Evolutionary conservation across 1,140 invertebrate genomes (phyloP), one percentile per base, ranked within the genome.

Genomic region (Coptotermes formosanus): DNA sequence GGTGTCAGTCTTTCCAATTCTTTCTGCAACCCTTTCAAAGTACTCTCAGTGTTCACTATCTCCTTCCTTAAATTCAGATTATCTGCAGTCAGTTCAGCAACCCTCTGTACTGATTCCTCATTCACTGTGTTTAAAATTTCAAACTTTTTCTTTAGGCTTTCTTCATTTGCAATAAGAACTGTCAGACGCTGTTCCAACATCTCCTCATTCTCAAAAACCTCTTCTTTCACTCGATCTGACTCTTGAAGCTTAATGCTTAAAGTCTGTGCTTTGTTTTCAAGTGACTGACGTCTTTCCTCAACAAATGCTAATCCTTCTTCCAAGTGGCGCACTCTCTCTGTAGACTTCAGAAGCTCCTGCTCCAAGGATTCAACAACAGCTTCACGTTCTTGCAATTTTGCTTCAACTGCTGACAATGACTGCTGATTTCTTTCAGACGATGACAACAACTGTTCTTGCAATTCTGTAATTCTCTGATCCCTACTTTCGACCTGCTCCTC

Each of bases 321-420:
- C 6, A 95, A 90, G 14, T 91, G 91, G n/a, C 89, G 90, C 84
- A 93, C 92, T 88, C 92, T 92, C 11, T 92, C 92, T 87, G 94
- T 94, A 52, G 93, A 93, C 86, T 94, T 94, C 0, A 89, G 90
- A n/a, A 95, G 90, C 88, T 96, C 95, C 30, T 92, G 90, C 88
- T 96, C 94, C 82, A 96, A 91, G 84, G 92, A 94, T 89, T 96
- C 95, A 82, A 96, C 94, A 87, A 95, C 94, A 19, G 94, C 92
- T 88, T 96, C 94, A 84, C 94, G 90, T 90, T 96, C 94, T 89
- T 95, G 94, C 38, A 96, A 89, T 90, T 95, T 96, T 9, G 93
- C 93, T 85, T 94, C 91, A 52, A 83, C 45, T 52, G 85, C 85
- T 23, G 69, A n/a, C 52, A 69, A 86, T 21, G 85, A 82, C 55